Base-by-base conservation (phyloP, 2,888 invertebrate genomes). In the Eledona agricola region DNA sequence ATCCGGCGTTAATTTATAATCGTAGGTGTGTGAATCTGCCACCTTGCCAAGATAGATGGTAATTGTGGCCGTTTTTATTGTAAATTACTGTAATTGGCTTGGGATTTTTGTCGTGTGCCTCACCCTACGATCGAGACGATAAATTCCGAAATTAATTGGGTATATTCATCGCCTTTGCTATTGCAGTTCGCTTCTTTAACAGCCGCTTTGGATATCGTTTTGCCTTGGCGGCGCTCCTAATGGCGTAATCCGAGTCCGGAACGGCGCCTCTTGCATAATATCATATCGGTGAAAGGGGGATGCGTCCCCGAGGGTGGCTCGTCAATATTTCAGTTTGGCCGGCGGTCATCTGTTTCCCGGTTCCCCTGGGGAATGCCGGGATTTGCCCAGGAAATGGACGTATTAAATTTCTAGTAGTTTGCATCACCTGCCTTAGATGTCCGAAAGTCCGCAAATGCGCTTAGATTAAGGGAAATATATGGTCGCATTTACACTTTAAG, bases 361-460 rank as follows among this genome's bases (percentile, higher is more conserved):
- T 62, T 62, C 64, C 65, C 63, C 54, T 23, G 51, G 64, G 65
- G 65, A 62, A 51, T 55, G 51, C 56, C 55, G 63, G 66, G 66
- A 66, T 70, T 68, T 68, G 64, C 63, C 62, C 64, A 63, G 64
- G 66, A 65, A 66, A 70, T 70, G 68, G 65, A 66, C 66, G 67
- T 69, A 71, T 71, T 70, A 71, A 71, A 71, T 69, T 68, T 66
- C 68, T 62, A 64, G 65, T 70, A 70, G 69, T 71, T 71, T 71
- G 67, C 69, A 68, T 70, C 68, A 71, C 69, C 69, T 69, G 71
- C 66, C 66, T 59, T 65, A 63, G 65, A 65, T 62, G 63, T 63
- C 57, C 62, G 62, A 66, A 60, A 60, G 60, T 59, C 61, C 59
- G 55, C 65, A 70, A 70, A 70, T 70, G 68, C 59, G 66, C 63